Evolutionary conservation across 1,140 invertebrate species (phyloP), one percentile per base, ranked within the genome.

Genomic region (Calycopis cecrops): DNA sequence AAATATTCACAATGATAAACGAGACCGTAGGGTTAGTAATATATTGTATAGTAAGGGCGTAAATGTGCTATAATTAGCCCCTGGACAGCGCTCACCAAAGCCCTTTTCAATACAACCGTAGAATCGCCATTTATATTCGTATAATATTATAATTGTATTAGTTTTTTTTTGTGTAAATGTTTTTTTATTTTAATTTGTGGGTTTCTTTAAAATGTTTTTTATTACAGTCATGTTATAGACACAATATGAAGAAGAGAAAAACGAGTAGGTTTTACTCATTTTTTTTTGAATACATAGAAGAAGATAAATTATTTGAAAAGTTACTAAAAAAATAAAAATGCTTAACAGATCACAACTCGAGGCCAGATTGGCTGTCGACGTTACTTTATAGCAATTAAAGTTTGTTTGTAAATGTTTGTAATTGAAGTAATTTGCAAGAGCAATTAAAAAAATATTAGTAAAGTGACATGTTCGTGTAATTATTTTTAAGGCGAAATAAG

Each of bases 241-340:
- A n/a, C n/a, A n/a, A n/a, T n/a, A n/a, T n/a, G n/a, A n/a, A n/a
- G n/a, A n/a, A n/a, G n/a, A n/a, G n/a, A n/a, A n/a, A n/a, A n/a
- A n/a, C n/a, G n/a, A n/a, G n/a, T n/a, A n/a, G n/a, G n/a, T n/a
- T n/a, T n/a, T n/a, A n/a, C n/a, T n/a, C n/a, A n/a, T n/a, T n/a
- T n/a, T n/a, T n/a, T n/a, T n/a, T n/a, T n/a, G n/a, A n/a, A n/a
- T 42, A 38, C 50, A 18, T 28, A 6, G 6, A 28, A 3, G 16
- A 14, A 10, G 11, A 21, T 33, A 17, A 16, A 34, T n/a, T n/a
- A 14, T 76, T 95, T 42, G 93, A 94, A 69, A 90, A 91, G 34
- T 94, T 94, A 73, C 88, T 94, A 28, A 92, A 94, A 69, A 93
- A 95, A 67, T 95, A 94, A 69, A 88, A 92, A 61, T 91, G 87